Percentiles rank a stretch among this genome's conserved stretches.
Conservation (phyloP, 2,888 invertebrate genomes). For the Stenchaetothrips biformis region DNA sequence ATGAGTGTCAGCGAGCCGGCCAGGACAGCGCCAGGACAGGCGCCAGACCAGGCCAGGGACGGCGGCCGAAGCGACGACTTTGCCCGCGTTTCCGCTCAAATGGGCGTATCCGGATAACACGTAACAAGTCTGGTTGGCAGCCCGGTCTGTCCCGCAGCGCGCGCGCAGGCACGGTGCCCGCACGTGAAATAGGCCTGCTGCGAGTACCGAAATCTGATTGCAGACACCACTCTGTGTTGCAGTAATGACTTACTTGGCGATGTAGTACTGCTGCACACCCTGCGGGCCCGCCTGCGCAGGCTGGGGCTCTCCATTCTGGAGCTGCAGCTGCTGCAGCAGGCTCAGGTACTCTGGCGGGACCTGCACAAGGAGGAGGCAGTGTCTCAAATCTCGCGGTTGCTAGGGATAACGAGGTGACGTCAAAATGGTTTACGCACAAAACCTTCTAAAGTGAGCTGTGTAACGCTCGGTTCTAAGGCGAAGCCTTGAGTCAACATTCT, state of each 20-base stretch:
- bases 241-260: background rate
- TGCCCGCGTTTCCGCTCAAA: background rate
- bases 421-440: background rate
- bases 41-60: background rate
- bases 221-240: too few relatives aligned
- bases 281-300: background rate
- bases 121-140: background rate
- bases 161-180: background rate
- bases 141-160: background rate
- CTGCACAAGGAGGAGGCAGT: background rate
- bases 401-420: background rate
- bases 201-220: too few relatives aligned
- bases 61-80: background rate
- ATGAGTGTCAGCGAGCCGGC: background rate
- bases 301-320: background rate
- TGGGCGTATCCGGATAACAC: background rate
- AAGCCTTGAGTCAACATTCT: too few relatives aligned
- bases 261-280: conserved; percentile 8
- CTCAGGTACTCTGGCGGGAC: conserved; percentile 15
- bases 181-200: too few relatives aligned
- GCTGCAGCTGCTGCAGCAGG: conserved; percentile 12
- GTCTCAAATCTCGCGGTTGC: background rate
- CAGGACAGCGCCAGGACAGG: background rate
- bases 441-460: too few relatives aligned
- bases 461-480: too few relatives aligned